These are phyloP conservation scores for Urocynchramus pylzowi DNA, from an alignment of 2,113 vertebrate species.

Conservation along the genomic window DNA sequence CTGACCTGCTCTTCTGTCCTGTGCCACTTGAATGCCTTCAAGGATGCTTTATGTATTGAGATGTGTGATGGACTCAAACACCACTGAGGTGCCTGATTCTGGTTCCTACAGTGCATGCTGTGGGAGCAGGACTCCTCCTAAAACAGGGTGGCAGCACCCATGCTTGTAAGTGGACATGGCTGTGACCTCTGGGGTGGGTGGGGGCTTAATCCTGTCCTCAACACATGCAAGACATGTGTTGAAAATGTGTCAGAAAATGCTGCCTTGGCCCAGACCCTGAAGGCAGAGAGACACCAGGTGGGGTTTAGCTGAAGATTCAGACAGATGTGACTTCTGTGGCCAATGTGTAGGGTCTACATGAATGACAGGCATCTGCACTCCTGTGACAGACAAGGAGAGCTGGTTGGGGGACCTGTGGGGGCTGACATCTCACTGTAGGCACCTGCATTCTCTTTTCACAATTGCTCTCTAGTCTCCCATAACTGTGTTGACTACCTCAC, in stretches of 20 bases:
- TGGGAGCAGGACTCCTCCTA: not conserved
- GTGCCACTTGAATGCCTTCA: not conserved
- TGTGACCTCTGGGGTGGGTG: not conserved
- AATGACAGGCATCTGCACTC: not conserved
- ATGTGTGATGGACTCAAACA: not conserved
- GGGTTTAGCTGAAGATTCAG: not conserved
- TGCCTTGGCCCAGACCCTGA: not conserved
- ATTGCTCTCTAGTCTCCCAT: not conserved
- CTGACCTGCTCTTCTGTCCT: not conserved
- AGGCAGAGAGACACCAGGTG: not conserved
- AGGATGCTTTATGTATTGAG: not conserved
- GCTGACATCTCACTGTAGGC: not conserved
- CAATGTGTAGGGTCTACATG: not conserved
- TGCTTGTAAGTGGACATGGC: rapidly evolving
- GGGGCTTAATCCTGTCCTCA: not conserved
- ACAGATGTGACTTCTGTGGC: not conserved
- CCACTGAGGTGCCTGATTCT: not conserved
- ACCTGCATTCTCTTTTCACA: not conserved
- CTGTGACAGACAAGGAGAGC: not conserved
- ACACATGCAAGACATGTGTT: not conserved
- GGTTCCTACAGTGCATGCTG: not conserved
- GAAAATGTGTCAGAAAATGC: not conserved
- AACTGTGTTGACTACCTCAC: not conserved
- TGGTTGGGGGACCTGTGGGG: not conserved
- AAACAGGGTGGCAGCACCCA: not conserved